A percentile compares a stretch with the other conserved stretches of the same genome.
Conservation (phyloP, 1,140 invertebrate genomes). For the Caerostris extrusa region DNA sequence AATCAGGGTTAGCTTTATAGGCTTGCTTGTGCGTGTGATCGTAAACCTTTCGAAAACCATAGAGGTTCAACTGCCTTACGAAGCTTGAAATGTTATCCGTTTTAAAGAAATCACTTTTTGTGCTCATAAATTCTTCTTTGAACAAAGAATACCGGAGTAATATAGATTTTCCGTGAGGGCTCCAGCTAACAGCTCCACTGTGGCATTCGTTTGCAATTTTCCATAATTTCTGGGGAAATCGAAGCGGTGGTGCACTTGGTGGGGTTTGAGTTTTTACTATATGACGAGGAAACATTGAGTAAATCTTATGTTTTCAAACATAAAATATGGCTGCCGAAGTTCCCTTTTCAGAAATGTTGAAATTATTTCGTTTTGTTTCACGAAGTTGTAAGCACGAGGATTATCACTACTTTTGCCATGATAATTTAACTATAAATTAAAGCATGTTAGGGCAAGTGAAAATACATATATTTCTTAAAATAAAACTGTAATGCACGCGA, state of each 20-base stretch:
- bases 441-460: too few relatives aligned
- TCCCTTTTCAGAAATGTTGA: too few relatives aligned
- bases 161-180: constrained; percentile 79
- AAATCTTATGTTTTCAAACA: neutral
- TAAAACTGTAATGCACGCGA: too few relatives aligned
- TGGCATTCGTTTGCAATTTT: constrained; percentile 80
- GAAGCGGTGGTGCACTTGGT: constrained; percentile 8
- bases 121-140: constrained; percentile 79
- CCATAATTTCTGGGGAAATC: constrained; percentile 81
- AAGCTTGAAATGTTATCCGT: constrained; percentile 80
- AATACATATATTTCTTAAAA: too few relatives aligned
- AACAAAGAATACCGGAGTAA: constrained; percentile 79
- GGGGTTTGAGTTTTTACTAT: neutral
- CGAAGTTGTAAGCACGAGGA: too few relatives aligned
- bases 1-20: constrained; percentile 65
- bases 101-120: constrained; percentile 79
- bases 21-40: constrained; percentile 72
- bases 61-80: constrained; percentile 81
- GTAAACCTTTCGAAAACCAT: constrained; percentile 80
- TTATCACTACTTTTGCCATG: too few relatives aligned
- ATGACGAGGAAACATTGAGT: constrained; percentile 34
- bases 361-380: too few relatives aligned
- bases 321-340: too few relatives aligned
- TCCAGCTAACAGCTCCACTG: constrained; percentile 80
- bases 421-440: too few relatives aligned